phyloP scores from a whole-genome alignment of 2,797 vertebrate species.

The Sebastes hopkinsi region DNA sequence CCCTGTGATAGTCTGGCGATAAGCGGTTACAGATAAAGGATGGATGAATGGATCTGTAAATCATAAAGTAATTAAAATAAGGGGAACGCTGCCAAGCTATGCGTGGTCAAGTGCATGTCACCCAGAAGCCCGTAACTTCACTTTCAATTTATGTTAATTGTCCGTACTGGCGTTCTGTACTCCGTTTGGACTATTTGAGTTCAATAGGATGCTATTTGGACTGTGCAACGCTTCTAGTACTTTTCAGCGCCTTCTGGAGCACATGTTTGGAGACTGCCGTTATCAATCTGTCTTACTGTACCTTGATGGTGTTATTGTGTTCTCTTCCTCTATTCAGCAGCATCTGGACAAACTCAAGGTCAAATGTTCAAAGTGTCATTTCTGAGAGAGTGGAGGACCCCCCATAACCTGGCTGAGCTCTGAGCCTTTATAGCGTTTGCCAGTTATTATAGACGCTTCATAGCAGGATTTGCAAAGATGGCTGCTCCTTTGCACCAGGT shows the following conservation, averaged over 20 bases:
- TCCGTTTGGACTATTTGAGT: not conserved
- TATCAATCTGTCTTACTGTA: not conserved
- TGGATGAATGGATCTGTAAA: too few relatives aligned
- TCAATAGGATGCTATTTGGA: not conserved
- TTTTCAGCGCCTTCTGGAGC: not conserved
- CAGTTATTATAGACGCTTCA: not conserved
- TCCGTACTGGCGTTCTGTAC: fast-evolving
- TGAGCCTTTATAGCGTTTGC: too few relatives aligned
- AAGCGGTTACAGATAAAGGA: too few relatives aligned
- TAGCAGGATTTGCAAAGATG: not conserved
- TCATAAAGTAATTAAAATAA: too few relatives aligned
- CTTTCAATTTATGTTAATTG: too few relatives aligned
- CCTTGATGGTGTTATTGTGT: not conserved
- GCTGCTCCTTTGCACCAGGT: not conserved
- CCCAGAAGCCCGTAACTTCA: too few relatives aligned
- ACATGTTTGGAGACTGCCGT: not conserved
- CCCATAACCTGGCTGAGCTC: not conserved
- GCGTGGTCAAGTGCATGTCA: too few relatives aligned
- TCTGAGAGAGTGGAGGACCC: not conserved
- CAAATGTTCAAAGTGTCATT: not conserved
- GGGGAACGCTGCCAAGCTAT: too few relatives aligned
- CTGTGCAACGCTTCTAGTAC: not conserved
- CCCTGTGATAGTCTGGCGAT: too few relatives aligned
- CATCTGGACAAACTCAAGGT: not conserved
- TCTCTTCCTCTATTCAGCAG: not conserved